These are phyloP conservation scores for Harpalus rufipes DNA, from an alignment of 2,888 invertebrate species.

Conservation along the genomic window DNA sequence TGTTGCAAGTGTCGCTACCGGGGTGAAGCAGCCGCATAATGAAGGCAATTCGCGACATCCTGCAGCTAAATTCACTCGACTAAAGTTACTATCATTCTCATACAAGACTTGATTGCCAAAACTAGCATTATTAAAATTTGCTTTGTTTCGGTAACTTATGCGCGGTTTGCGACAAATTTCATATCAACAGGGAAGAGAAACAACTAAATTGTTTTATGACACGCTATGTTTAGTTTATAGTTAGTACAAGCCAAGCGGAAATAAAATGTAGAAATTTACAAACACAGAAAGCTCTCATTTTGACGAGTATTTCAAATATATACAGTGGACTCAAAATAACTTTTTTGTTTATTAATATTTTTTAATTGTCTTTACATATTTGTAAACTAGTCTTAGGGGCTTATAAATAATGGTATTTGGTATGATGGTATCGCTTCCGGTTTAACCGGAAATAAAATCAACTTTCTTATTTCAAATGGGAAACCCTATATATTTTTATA, in stretches of 20 bases:
- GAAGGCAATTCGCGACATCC: constrained; percentile 54
- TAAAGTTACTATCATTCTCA: constrained; percentile 10
- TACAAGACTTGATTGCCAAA: constrained; percentile 6
- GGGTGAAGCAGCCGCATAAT: constrained; percentile 38
- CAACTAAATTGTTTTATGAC: constrained; percentile 8
- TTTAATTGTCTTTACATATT: too few species aligned
- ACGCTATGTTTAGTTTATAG: background rate
- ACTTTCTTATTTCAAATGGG: too few species aligned
- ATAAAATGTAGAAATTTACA: background rate
- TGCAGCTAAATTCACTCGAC: constrained; percentile 49
- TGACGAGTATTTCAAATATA: too few species aligned
- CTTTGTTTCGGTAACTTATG: background rate
- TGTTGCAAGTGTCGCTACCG: constrained; percentile 23
- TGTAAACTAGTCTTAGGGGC: too few species aligned
- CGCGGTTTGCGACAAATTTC: background rate
- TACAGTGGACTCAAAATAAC: too few species aligned
- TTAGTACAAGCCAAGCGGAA: background rate
- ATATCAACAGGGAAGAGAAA: background rate
- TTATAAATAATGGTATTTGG: too few species aligned
- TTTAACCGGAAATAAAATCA: too few species aligned
- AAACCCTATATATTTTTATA: too few species aligned
- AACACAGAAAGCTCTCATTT: too few species aligned
- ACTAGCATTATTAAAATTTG: constrained; percentile 9
- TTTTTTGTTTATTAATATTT: too few species aligned
- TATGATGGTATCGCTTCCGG: too few species aligned